Evolutionary conservation across 2,797 vertebrate genomes (phyloP).

Genomic region (Cuculus canorus): DNA sequence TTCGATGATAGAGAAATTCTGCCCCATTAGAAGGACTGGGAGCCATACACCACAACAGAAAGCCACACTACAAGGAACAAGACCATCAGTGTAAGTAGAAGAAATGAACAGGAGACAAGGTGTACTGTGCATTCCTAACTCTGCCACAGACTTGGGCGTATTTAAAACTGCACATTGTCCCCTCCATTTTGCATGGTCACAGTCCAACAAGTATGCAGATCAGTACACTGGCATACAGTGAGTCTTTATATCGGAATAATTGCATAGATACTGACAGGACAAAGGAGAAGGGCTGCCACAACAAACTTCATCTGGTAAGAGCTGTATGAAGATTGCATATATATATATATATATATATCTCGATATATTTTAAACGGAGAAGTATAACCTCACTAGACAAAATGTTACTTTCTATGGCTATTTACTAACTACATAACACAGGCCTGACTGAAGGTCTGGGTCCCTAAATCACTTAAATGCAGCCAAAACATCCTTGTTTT

Average conservation of each 20-base stretch:
- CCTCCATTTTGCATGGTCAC: not conserved
- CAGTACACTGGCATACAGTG: not conserved
- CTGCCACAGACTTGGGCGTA: not conserved
- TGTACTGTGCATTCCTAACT: not conserved
- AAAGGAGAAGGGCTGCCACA: not conserved
- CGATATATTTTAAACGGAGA: not conserved
- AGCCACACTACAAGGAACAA: slow-evolving; percentile 82
- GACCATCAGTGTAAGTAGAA: not conserved
- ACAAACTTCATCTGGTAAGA: not conserved
- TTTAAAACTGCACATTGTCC: not conserved
- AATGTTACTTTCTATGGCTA: not conserved
- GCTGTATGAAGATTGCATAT: not conserved
- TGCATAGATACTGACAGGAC: not conserved
- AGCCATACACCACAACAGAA: slow-evolving; percentile 97
- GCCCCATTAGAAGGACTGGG: slow-evolving; percentile 90
- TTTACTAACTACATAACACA: not conserved
- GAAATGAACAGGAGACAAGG: not conserved
- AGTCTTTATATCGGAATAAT: not conserved
- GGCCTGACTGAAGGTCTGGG: not conserved
- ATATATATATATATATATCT: too few relatives aligned
- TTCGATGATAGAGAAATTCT: slow-evolving; percentile 84
- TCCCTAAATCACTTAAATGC: not conserved
- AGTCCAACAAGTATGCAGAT: rapidly evolving
- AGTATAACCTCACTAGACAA: not conserved
- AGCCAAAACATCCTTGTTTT: not conserved